A percentile compares a stretch with the other conserved stretches of the same genome.
Conservation (phyloP, 2,888 invertebrate genomes). For the Fragum whitleyi region DNA sequence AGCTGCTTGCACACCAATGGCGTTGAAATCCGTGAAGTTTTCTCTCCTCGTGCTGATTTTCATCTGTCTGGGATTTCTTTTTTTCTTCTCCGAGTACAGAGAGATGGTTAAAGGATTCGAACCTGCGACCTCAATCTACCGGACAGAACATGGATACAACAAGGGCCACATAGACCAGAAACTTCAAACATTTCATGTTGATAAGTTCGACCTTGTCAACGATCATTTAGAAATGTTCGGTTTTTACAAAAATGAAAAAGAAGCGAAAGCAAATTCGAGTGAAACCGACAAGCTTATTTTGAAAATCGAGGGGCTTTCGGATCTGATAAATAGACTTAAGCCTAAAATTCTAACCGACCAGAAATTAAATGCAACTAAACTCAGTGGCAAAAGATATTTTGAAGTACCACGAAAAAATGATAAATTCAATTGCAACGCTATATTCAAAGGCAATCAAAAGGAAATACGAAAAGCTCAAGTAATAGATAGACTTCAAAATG, state of each 20-base stretch:
- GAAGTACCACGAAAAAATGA: slow-evolving; percentile 13
- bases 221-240: slow-evolving; percentile 17
- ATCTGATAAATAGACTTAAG: slow-evolving; percentile 32
- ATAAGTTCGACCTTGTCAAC: slow-evolving; percentile 21
- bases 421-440: slow-evolving; percentile 65
- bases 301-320: slow-evolving; percentile 20
- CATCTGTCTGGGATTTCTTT: background rate
- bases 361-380: slow-evolving; percentile 6
- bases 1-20: background rate
- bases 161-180: background rate
- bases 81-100: slow-evolving; percentile 13
- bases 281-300: slow-evolving; percentile 1
- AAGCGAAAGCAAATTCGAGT: slow-evolving; percentile 15
- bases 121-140: background rate
- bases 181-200: slow-evolving; percentile 20
- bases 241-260: background rate
- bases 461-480: slow-evolving; percentile 66
- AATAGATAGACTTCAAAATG: slow-evolving; percentile 8
- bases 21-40: background rate
- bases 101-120: background rate
- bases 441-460: slow-evolving; percentile 62
- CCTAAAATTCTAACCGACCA: slow-evolving; percentile 19
- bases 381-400: slow-evolving; percentile 32
- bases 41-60: background rate
- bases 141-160: background rate